Conservation (phyloP, 2,113 vertebrate genomes). For the Arothron firmamentum region DNA sequence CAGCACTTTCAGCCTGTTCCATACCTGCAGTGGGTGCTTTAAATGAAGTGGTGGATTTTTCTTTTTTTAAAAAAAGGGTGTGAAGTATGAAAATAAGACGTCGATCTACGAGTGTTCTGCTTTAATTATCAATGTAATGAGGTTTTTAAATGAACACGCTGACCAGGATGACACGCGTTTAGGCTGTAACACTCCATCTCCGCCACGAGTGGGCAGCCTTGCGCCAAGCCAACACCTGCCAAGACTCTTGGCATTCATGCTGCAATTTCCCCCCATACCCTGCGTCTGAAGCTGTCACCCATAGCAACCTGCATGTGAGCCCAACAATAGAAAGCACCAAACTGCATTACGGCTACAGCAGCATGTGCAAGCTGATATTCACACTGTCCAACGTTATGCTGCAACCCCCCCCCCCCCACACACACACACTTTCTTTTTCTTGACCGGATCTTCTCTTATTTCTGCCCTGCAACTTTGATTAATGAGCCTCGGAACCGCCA, state of each 20-base stretch:
- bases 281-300: slow-evolving; percentile 28
- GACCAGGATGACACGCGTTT: neutral
- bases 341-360: too few species aligned
- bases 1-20: too few species aligned
- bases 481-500: neutral
- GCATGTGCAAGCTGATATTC: too few species aligned
- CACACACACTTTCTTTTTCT: neutral
- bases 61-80: too few species aligned
- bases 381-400: neutral
- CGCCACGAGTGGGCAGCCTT: slow-evolving; percentile 41
- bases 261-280: slow-evolving; percentile 33
- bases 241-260: slow-evolving; percentile 26
- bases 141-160: neutral
- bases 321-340: neutral
- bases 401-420: neutral
- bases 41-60: too few species aligned
- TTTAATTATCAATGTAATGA: neutral
- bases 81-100: too few species aligned
- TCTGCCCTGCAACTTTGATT: neutral
- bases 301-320: slow-evolving; percentile 26
- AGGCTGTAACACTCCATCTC: neutral
- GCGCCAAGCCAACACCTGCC: neutral
- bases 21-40: neutral
- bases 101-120: neutral
- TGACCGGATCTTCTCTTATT: neutral